Conservation (phyloP, 2,113 vertebrate species). For the Typhlomys cinereus region DNA sequence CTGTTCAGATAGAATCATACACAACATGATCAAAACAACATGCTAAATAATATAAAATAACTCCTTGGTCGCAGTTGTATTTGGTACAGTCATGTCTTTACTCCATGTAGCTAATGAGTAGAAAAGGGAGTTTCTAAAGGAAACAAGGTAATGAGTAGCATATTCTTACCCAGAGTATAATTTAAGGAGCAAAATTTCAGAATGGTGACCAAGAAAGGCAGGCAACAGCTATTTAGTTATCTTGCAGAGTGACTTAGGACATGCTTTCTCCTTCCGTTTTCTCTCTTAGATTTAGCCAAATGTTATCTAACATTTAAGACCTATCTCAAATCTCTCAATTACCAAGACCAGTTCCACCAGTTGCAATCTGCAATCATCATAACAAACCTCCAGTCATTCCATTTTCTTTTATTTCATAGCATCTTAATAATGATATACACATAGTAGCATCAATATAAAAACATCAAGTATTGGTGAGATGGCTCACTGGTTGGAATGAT, state of each 20-base stretch:
- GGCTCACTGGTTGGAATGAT: too few species aligned
- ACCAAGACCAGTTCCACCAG: background rate
- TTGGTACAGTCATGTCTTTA: background rate
- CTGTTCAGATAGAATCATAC: background rate
- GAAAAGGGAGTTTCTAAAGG: background rate
- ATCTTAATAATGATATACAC: background rate
- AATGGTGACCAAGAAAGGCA: background rate
- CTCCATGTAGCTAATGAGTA: background rate
- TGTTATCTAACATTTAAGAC: background rate
- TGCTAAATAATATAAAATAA: background rate
- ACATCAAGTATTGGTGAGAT: too few species aligned
- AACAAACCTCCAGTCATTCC: background rate
- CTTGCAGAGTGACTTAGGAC: background rate
- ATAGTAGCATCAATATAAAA: background rate
- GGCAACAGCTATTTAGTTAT: background rate
- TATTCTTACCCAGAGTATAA: background rate
- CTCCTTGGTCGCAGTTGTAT: background rate
- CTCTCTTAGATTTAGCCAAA: background rate
- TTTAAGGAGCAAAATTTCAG: background rate
- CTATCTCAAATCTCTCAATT: background rate
- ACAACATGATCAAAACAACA: too few species aligned
- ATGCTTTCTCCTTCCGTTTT: background rate
- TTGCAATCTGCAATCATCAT: background rate
- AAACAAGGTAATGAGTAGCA: background rate
- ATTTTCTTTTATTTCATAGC: background rate